Evolutionary conservation across 2,888 invertebrate genomes (phyloP), one percentile per base, ranked within the genome.

Genomic region (Parascotia fuliginaria): DNA sequence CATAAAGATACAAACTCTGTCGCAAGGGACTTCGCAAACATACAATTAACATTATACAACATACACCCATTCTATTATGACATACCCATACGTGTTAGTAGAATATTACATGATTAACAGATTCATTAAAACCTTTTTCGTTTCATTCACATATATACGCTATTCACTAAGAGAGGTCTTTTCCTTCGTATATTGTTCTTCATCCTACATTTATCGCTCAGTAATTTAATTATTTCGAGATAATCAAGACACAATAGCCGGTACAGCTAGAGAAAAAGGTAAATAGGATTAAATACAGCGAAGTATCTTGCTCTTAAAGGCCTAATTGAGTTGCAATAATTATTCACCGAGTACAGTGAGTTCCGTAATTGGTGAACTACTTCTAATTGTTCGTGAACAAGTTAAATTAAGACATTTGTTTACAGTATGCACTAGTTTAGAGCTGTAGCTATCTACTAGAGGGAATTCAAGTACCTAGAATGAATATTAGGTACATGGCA

Each of bases 211-310:
- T 66, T 63, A 47, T 64, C 57, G 57, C 66, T 63, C 54, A 49
- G 54, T 55, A 60, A 60, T 63, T 63, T 66, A 65, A 65, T 66
- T 66, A 63, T 66, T 50, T 51, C 49, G 57, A 57, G 52, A 65
- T 63, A 66, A 66, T 66, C 55, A 66, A 55, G 60, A 47, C 48
- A 57, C 45, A 63, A 60, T 53, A 28, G 55, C 45, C 22, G 39
- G 51, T 41, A 52, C 24, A 37, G 24, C 44, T 38, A 27, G 44
- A 47, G 56, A 42, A 49, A 52, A 36, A 14, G 34, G 52, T 38
- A 53, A 64, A 64, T 56, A 42, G 41, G 58, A 55, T 60, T 57
- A 55, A 66, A 58, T 24, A 55, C 53, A 46, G 40, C 46, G 53
- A 58, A 64, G 64, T 54, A 56, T 63, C 53, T 43, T 28, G 43